Conservation (phyloP, 2,888 invertebrate species). For the Smittia aterrima region DNA sequence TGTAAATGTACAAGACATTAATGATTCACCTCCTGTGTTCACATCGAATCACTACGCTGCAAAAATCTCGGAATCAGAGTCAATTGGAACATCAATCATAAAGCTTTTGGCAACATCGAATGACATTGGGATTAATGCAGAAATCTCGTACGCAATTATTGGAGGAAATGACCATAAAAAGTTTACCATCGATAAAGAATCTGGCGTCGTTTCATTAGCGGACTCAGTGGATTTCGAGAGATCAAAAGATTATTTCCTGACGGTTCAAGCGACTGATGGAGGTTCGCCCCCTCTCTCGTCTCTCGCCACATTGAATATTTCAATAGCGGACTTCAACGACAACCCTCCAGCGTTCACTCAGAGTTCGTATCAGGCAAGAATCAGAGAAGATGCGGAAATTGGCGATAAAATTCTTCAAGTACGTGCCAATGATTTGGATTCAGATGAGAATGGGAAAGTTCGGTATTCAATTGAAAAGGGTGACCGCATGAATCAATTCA, state of each 20-base stretch:
- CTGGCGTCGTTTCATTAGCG: slow-evolving; percentile 73
- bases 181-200: slow-evolving; percentile 70
- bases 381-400: slow-evolving; percentile 74
- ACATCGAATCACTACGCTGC: slow-evolving; percentile 76
- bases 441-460: slow-evolving; percentile 74
- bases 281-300: slow-evolving; percentile 86
- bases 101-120: slow-evolving; percentile 86
- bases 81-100: slow-evolving; percentile 76
- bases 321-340: slow-evolving; percentile 82
- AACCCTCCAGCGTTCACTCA: slow-evolving; percentile 81
- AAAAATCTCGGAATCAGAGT: slow-evolving; percentile 72
- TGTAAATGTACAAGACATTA: slow-evolving; percentile 86
- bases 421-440: slow-evolving; percentile 81
- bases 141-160: slow-evolving; percentile 81
- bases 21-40: slow-evolving; percentile 96
- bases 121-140: slow-evolving; percentile 91
- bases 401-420: slow-evolving; percentile 75
- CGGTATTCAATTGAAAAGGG: slow-evolving; percentile 75
- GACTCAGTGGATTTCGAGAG: slow-evolving; percentile 85
- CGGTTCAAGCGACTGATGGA: slow-evolving; percentile 82
- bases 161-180: slow-evolving; percentile 87
- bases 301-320: slow-evolving; percentile 81
- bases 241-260: slow-evolving; percentile 79
- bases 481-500: slow-evolving; percentile 73
- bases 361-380: slow-evolving; percentile 69